Evolutionary conservation across 2,888 invertebrate genomes (phyloP).

Genomic region (Megaustenia siamemsis): DNA sequence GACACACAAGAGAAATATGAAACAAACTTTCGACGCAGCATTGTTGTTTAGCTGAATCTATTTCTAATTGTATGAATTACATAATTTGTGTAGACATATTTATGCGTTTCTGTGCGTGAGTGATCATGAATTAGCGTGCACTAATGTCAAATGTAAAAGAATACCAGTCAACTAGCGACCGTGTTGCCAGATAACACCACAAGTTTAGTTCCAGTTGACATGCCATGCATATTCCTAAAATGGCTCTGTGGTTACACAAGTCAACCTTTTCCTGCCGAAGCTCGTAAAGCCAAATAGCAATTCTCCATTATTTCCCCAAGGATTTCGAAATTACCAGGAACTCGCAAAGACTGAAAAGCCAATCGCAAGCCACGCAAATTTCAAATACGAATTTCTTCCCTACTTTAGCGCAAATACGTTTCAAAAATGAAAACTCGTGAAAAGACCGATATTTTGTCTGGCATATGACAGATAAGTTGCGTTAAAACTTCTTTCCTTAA

Average conservation of each 20-base stretch:
- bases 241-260: background rate
- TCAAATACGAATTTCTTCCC: conserved; percentile 11
- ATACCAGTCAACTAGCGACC: no score
- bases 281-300: background rate
- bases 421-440: conserved; percentile 10
- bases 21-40: no score
- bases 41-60: no score
- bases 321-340: conserved; percentile 3
- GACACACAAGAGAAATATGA: no score
- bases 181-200: no score
- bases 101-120: no score
- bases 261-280: background rate
- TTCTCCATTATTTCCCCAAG: conserved; percentile 14
- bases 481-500: background rate
- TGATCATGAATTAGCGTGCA: no score
- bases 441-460: background rate
- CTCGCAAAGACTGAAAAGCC: background rate
- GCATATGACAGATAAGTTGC: conserved; percentile 6
- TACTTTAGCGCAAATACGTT: background rate
- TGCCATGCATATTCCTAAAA: background rate
- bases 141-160: no score
- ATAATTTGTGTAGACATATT: no score
- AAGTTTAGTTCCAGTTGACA: no score
- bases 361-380: background rate
- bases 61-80: no score